Percentiles rank a stretch among this genome's conserved stretches.
Evolutionary conservation across 2,113 vertebrate species (phyloP).

Genomic region (Galbula dea): DNA sequence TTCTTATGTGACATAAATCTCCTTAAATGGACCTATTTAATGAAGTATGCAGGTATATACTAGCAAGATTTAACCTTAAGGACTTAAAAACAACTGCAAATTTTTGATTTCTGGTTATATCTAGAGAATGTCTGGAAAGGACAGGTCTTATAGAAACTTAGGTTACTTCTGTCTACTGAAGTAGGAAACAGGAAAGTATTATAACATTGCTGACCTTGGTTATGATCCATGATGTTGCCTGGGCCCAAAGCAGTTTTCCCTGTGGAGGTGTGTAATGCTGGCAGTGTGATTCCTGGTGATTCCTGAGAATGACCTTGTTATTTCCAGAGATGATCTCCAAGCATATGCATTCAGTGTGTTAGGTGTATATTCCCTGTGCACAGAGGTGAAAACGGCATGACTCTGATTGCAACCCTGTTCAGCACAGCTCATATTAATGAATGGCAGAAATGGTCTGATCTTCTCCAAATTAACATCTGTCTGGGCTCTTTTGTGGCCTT

Average conservation of each 20-base stretch:
- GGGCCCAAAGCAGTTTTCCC: background rate
- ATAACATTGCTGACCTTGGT: background rate
- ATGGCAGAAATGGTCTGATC: background rate
- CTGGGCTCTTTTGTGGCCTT: background rate
- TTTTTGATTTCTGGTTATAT: background rate
- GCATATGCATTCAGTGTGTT: background rate
- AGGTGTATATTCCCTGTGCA: background rate
- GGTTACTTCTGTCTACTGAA: background rate
- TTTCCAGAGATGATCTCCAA: fast-evolving
- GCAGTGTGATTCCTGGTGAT: background rate
- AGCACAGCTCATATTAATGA: background rate
- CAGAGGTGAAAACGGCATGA: background rate
- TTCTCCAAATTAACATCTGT: background rate
- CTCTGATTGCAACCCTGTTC: background rate
- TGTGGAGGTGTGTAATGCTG: background rate
- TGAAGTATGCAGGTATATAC: background rate
- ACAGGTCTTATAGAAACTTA: fast-evolving
- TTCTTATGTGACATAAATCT: background rate
- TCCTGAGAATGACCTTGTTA: background rate
- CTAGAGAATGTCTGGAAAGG: background rate
- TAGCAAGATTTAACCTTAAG: background rate
- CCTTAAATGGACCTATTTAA: background rate
- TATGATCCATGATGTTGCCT: background rate
- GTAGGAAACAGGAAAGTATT: background rate
- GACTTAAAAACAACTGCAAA: background rate